Evolutionary conservation across 2,113 vertebrate genomes (phyloP).

Genomic region (Pitta sordida): DNA sequence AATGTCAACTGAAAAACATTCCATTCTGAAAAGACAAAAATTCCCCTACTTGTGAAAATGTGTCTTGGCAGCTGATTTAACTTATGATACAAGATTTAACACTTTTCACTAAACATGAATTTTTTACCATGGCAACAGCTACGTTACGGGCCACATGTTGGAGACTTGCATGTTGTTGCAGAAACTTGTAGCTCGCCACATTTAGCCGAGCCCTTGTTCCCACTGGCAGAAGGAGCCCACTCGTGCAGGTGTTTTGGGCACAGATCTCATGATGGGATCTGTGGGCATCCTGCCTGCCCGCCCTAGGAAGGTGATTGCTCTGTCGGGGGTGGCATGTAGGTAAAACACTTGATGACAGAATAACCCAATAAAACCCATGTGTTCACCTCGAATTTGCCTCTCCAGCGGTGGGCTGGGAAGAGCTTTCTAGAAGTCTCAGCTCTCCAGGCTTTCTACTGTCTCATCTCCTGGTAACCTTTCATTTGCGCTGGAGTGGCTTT

Average conservation of each 20-base stretch:
- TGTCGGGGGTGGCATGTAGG: accelerated
- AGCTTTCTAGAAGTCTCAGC: background rate
- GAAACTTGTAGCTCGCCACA: slow-evolving; percentile 64
- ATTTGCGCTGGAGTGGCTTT: background rate
- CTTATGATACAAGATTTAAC: slow-evolving; percentile 77
- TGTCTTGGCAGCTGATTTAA: slow-evolving; percentile 75
- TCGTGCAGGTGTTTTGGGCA: background rate
- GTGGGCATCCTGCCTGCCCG: background rate
- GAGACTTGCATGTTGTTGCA: slow-evolving; percentile 70
- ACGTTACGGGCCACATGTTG: slow-evolving; percentile 70
- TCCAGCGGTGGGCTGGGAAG: background rate
- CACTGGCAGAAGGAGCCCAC: slow-evolving; percentile 59
- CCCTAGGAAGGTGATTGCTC: background rate
- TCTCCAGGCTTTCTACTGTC: background rate
- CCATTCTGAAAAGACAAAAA: slow-evolving; percentile 75
- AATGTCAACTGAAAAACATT: slow-evolving; percentile 68
- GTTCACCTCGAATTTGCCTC: background rate
- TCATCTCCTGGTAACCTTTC: slow-evolving; percentile 13
- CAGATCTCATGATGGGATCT: background rate
- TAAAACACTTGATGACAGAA: background rate
- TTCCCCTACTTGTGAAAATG: slow-evolving; percentile 75
- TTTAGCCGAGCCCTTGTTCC: slow-evolving; percentile 67
- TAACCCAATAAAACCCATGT: accelerated
- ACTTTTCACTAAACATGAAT: slow-evolving; percentile 78
- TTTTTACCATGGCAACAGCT: slow-evolving; percentile 79